Evolutionary conservation across 2,888 invertebrate species (phyloP), one percentile per base, ranked within the genome.

Genomic region (Drosophila anomelani): DNA sequence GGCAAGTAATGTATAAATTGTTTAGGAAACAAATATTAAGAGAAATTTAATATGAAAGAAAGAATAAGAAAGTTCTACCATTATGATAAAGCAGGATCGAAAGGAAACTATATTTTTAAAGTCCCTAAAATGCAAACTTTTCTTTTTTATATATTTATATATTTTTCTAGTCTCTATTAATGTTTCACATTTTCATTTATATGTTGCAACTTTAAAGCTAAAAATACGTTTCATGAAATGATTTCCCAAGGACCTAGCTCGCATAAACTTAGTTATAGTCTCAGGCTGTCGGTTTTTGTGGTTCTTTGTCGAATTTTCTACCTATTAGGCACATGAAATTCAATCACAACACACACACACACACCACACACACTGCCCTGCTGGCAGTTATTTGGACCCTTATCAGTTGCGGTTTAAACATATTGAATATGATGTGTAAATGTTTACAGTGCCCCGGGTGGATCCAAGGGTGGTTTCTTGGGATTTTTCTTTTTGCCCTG

Each of bases 251-350:
- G 9, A 15, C 8, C 13, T 7, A 23, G 41, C 41, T 41, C 23
- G 41, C 57, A 61, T 61, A 61, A 61, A 61, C 57, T 56, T 34
- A 13, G 34, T 34, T 15, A 43, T 32, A 17, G 17, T 15, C 29
- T 12, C 55, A 20, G 39, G 29, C 34, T 39, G 26, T 26, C 58
- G 43, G 34, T 20, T 20, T 53, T 51, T 26, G 23, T 57, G 70
- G 72, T 66, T 51, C 77, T 80, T 78, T 83, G 80, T 81, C 78
- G 80, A 81, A 90, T 88, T 89, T 89, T 89, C 89, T 89, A 84
- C 80, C 85, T 82, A 90, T 89, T 89, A 85, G 73, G 67, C 88
- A 88, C 86, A 89, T 81, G 81, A 90, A 90, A 90, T 88, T 88
- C 88, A 85, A 90, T 90, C 81, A 78, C 80, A 79, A 59, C 74